These are phyloP conservation scores for Etheostoma nigrum DNA, from an alignment of 2,797 vertebrate genomes.

Conservation along the genomic window DNA sequence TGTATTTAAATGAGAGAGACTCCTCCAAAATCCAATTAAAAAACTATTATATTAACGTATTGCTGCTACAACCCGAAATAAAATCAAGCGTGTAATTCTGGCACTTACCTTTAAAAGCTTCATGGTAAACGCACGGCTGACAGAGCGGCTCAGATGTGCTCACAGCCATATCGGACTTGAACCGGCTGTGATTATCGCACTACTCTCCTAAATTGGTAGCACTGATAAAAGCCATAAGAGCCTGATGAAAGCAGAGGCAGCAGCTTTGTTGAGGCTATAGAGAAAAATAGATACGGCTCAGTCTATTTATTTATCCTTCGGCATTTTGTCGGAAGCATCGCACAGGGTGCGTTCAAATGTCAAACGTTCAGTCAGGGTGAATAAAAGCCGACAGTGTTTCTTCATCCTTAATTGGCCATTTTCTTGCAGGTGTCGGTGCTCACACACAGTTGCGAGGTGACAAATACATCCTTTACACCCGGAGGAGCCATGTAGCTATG, in stretches of 20 bases:
- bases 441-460: conserved; percentile 1
- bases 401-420: conserved; percentile 13
- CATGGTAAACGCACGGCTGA: conserved; percentile 82
- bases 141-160: conserved; percentile 83
- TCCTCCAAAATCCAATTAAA: not conserved
- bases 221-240: conserved; percentile 43
- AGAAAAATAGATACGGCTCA: not conserved
- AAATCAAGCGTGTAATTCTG: not conserved
- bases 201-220: conserved; percentile 5
- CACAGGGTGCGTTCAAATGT: conserved; percentile 45
- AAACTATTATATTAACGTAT: not conserved
- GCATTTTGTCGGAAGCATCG: conserved; percentile 31
- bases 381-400: not conserved
- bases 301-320: conserved; percentile 5
- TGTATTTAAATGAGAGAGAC: conserved; percentile 11
- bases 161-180: conserved; percentile 78
- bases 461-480: not conserved
- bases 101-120: conserved; percentile 84
- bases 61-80: not conserved
- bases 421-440: conserved; percentile 20
- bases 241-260: not conserved
- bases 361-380: conserved; percentile 7
- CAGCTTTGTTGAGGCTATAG: not conserved
- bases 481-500: conserved; percentile 11
- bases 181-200: conserved; percentile 10